Evolutionary conservation across 2,113 vertebrate genomes (phyloP), one percentile per base, ranked within the genome.

Genomic region (Gasterosteus nipponicus): DNA sequence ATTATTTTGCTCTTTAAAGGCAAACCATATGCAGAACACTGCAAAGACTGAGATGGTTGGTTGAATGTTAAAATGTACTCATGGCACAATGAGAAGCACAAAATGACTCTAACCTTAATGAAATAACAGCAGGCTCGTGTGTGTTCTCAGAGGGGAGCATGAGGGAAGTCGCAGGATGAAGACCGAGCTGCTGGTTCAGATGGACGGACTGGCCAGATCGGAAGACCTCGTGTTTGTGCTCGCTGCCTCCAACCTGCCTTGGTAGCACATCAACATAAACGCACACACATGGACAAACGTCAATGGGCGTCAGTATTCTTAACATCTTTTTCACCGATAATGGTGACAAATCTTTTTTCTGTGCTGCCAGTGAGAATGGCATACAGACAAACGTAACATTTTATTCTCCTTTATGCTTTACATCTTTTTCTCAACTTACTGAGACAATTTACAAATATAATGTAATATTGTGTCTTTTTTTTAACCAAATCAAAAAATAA

Each of bases 191-290:
- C 91, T 99, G 90, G 94, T 99, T 66, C 98, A 99, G 94, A 99
- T 99, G 98, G 98, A 99, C 18, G 98, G 98, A 60, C 91, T 99
- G 85, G 95, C 97, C 1, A 94, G 70, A 82, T 99, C 98, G 3
- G 95, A 98, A 7, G 96, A 98, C 86, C 95, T 99, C 31, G 97
- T 99, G 74, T 99, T 99, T 93, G 97, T 99, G 64, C 93, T 99
- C 82, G 98, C 98, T 75, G 97, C 97, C 71, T 99, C 98, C 91
- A 99, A 99, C 92, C 89, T 89, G 84, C 97, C 96, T 0, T 98
- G 97, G 97, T 98, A 95, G 95, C 90, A 86, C 70, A 82, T 78
- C 29, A 19, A 12, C 42, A 29, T 31, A 22, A 42, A 59, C 19
- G 73, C 15, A 57, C 31, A 57, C 31, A 18, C 15, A 33, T 12